A percentile compares a stretch with the other conserved stretches of the same genome.
Conservation (phyloP, 2,797 vertebrate genomes). For the Crenichthys baileyi region DNA sequence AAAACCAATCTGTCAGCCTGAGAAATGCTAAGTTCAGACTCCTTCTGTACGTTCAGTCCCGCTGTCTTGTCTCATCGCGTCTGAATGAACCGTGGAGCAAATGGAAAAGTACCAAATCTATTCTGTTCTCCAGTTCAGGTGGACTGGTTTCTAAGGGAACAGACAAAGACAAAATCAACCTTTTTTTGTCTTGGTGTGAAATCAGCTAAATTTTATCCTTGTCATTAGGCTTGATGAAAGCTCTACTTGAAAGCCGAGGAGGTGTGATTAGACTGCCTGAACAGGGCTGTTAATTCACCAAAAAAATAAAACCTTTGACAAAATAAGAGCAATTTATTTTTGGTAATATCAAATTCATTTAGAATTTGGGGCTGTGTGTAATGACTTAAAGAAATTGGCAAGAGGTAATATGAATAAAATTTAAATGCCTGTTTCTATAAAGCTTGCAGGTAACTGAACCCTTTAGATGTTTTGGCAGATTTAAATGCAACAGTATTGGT, state of each 20-base stretch:
- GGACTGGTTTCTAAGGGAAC: constrained; percentile 73
- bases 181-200: constrained; percentile 34
- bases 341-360: constrained; percentile 15
- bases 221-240: constrained; percentile 41
- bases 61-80: constrained; percentile 40
- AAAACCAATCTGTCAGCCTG: constrained; percentile 62
- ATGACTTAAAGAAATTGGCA: not conserved
- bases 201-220: constrained; percentile 64
- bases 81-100: constrained; percentile 42
- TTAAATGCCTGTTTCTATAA: not conserved
- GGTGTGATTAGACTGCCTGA: constrained; percentile 39
- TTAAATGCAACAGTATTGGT: not conserved
- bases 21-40: constrained; percentile 48
- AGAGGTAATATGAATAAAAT: not conserved
- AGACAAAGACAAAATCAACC: constrained; percentile 44
- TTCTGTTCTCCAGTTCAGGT: constrained; percentile 54
- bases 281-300: constrained; percentile 22
- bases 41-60: constrained; percentile 17
- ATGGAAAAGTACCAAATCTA: constrained; percentile 54
- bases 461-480: not conserved
- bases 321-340: constrained; percentile 20
- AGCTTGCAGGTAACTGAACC: not conserved
- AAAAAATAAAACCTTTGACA: constrained; percentile 22
- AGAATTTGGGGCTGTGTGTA: not conserved
- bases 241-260: constrained; percentile 55